These are phyloP conservation scores for Sesamia inferens DNA, from an alignment of 2,888 invertebrate genomes.

Conservation along the genomic window DNA sequence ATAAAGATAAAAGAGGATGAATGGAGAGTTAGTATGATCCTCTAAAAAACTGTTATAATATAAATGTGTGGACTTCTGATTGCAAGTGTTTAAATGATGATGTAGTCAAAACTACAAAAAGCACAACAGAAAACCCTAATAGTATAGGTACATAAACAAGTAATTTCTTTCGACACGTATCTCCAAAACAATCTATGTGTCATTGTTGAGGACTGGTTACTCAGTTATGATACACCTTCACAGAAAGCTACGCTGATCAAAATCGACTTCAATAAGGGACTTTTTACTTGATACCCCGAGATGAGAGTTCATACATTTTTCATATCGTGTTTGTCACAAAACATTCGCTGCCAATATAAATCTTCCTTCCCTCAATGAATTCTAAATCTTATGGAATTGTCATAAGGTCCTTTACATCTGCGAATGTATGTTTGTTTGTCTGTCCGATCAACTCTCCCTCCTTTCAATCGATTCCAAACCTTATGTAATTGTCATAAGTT, in stretches of 20 bases:
- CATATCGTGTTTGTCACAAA: constrained; percentile 81
- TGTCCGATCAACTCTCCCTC: constrained; percentile 71
- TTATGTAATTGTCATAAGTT: constrained; percentile 55
- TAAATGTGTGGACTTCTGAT: too few relatives aligned
- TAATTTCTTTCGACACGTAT: constrained; percentile 50
- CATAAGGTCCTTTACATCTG: constrained; percentile 44
- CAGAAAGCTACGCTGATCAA: constrained; percentile 80
- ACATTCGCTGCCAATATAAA: constrained; percentile 68
- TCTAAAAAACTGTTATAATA: too few relatives aligned
- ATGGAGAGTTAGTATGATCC: too few relatives aligned
- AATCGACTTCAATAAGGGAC: constrained; percentile 78
- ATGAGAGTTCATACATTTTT: constrained; percentile 88
- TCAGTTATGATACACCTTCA: constrained; percentile 83
- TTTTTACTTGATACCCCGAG: constrained; percentile 81
- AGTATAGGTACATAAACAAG: constrained; percentile 42
- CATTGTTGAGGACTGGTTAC: constrained; percentile 64
- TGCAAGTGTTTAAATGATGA: neutral
- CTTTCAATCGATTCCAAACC: constrained; percentile 45
- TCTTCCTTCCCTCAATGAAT: constrained; percentile 15
- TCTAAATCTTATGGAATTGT: constrained; percentile 52
- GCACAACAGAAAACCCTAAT: constrained; percentile 19
- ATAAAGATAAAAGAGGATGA: neutral
- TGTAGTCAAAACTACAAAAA: neutral
- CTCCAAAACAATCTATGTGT: constrained; percentile 59
- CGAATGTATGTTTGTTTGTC: constrained; percentile 71